Percentiles rank a stretch among this genome's conserved stretches.
phyloP scores from a whole-genome alignment of 2,113 vertebrate genomes.

The Hiodon alosoides region DNA sequence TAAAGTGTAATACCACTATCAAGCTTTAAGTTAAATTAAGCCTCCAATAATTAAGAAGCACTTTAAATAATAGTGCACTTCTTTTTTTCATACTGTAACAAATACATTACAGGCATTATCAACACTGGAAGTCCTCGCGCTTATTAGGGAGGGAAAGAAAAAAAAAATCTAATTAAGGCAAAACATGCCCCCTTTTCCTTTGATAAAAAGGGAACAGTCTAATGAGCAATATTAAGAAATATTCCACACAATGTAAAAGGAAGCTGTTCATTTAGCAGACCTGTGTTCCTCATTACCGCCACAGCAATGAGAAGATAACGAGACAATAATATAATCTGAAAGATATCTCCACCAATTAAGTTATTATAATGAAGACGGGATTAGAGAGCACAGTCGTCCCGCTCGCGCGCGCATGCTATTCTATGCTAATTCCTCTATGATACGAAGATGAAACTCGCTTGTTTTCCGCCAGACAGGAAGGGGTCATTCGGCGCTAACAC shows the following conservation, averaged over 20 bases:
- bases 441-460: conserved; percentile 53
- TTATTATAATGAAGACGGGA: conserved; percentile 53
- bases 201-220: conserved; percentile 51
- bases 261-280: conserved; percentile 52
- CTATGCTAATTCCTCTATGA: conserved; percentile 48
- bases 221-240: conserved; percentile 61
- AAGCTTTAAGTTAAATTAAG: conserved; percentile 48
- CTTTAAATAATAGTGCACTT: conserved; percentile 48
- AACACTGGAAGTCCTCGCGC: conserved; percentile 43
- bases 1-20: conserved; percentile 42
- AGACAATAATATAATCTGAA: conserved; percentile 55
- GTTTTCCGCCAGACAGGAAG: conserved; percentile 44
- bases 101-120: conserved; percentile 63
- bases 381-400: conserved; percentile 39
- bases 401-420: conserved; percentile 39
- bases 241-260: conserved; percentile 59
- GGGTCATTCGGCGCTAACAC: conserved; percentile 59
- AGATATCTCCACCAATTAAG: conserved; percentile 49
- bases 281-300: conserved; percentile 58
- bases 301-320: conserved; percentile 59
- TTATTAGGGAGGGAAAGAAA: conserved; percentile 39
- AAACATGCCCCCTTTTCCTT: conserved; percentile 21
- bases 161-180: conserved; percentile 56
- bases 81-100: conserved; percentile 51
- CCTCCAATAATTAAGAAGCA: conserved; percentile 48